Evolutionary conservation across 37 sponge, comb jelly and placozoan genomes (phyloP).

Genomic region (Spongilla lacustris): DNA sequence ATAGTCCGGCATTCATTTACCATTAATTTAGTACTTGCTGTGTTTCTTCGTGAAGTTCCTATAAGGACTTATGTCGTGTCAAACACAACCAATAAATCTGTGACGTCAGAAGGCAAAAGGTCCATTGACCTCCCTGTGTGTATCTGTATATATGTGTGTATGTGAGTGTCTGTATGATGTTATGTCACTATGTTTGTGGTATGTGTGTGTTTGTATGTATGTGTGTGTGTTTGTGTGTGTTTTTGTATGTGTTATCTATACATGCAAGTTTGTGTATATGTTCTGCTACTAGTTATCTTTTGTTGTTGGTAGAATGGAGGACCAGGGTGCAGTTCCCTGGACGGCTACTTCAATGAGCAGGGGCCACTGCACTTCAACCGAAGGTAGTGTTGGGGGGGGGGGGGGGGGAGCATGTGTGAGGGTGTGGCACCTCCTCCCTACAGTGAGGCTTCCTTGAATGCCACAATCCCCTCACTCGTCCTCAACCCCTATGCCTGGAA

Average conservation of each 20-base stretch:
- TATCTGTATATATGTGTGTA: too few species aligned
- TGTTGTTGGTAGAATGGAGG: conserved; percentile 87
- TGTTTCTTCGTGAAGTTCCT: too few species aligned
- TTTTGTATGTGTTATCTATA: background rate
- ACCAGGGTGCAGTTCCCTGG: conserved; percentile 89
- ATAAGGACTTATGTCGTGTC: too few species aligned
- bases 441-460: conserved; percentile 1
- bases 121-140: too few species aligned
- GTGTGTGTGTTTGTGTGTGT: background rate
- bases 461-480: conserved; percentile 44
- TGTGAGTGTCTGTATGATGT: background rate
- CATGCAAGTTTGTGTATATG: too few species aligned
- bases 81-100: too few species aligned
- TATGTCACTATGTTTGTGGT: background rate
- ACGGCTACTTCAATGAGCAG: conserved; percentile 77
- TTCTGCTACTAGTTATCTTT: too few species aligned
- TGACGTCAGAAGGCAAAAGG: too few species aligned
- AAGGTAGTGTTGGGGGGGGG: background rate
- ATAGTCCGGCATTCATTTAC: too few species aligned
- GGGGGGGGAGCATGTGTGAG: too few species aligned
- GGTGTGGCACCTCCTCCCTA: background rate
- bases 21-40: too few species aligned
- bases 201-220: background rate
- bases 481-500: conserved; percentile 76
- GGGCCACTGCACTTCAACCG: conserved; percentile 78